Base-by-base conservation (phyloP, 2,113 vertebrate genomes). In the Oriolus oriolus region DNA sequence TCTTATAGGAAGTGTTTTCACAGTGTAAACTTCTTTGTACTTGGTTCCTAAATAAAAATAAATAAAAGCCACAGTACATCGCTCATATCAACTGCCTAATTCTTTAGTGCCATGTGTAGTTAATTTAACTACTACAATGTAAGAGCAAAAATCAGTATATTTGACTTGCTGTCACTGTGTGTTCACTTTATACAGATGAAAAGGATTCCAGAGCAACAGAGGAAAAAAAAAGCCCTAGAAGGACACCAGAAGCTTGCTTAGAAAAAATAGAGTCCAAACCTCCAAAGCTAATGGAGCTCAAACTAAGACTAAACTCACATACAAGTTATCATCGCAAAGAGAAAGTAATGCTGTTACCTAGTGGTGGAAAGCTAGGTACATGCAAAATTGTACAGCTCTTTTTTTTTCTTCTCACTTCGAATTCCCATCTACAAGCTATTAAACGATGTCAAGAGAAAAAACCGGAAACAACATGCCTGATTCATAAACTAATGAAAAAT, bases 281-380 rank as follows among this genome's bases (percentile, higher is more conserved):
- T 70, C 42, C 70, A 75, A 64, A 77, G 19, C 20, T 79, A 84
- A 76, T 21, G 39, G 5, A 78, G 23, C 52, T 65, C 78, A 47
- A 86, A 54, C 37, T 69, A 75, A 53, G 39, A 83, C 20, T 47
- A 73, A 80, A 86, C 59, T 87, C 54, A 18, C 33, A 44, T 19
- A n/a, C 27, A 75, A 86, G 44, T 81, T 60, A 64, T 9, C 54
- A 61, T 12, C 30, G 50, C 63, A 90, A 87, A 84, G 35, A 65
- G 76, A 82, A 95, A 90, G 90, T 93, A 89, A 90, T 61, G 52
- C 91, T 92, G 93, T 95, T 96, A 93, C 83, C 71, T 93, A 92
- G 68, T 24, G 79, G 86, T 65, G 27, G 69, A 89, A 90, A 84
- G 37, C 60, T 53, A 84, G 49, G 56, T 61, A 89, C 14, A 33